Base-by-base conservation (phyloP, 2,888 invertebrate species). In the Meghimatium bilineatum region DNA sequence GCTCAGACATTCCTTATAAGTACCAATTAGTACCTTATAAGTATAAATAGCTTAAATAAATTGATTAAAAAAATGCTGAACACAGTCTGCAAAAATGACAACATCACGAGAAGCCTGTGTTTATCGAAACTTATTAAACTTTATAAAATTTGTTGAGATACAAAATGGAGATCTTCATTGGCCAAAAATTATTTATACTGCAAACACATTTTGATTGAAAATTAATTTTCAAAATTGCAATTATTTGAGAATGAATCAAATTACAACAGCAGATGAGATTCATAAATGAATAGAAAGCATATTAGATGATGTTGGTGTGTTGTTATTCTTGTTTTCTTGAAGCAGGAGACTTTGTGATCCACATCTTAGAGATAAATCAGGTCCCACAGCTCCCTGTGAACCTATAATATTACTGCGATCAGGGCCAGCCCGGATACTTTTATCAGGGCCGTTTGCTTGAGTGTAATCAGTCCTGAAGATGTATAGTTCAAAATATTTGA, bases 381-480 rank as follows among this genome's bases (percentile, higher is more conserved):
- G 75, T 26, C 84, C 80, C 17, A 20, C 17, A 44, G 56, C 69
- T 23, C 80, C 80, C 32, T 80, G 44, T 26, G 84, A 76, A n/a
- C 84, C 80, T 12, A 29, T 23, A 2, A 74, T 8, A 23, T 49
- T 52, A 56, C 76, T 75, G 29, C 38, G 56, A 36, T 84, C 84
- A n/a, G 84, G 84, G 29, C 84, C 84, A 23, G 26, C 26, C 5
- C 36, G 49, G 12, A 76, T 52, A 17, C 34, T 76, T 60, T 52
- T 80, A 63, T 84, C 71, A 12, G 84, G 84, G 26, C 84, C 84
- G n/a, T 76, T 63, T 26, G 76, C 80, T 52, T 76, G 80, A 8
- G 75, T 80, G 67, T 80, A 80, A 38, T 84, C 84, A n/a, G 84
- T 76, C 26, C 84, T 84, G 77, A 29, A 75, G 36, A 29, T 60